phyloP scores from a whole-genome alignment of 2,113 vertebrate genomes.

The Notarius lentiginosus region DNA sequence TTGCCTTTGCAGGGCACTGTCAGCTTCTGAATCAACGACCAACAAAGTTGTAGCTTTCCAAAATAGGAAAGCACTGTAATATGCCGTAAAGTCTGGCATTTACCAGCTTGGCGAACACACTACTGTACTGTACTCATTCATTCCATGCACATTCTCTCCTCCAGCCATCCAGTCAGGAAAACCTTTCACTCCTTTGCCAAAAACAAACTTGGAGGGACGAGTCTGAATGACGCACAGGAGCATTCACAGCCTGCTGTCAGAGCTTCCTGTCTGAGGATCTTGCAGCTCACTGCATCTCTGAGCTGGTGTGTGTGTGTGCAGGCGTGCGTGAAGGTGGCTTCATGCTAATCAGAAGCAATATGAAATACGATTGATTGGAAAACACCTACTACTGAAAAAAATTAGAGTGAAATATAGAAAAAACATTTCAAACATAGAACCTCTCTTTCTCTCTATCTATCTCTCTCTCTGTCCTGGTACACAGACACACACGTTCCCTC shows the following conservation, averaged over 20 bases:
- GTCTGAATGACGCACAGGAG: slow-evolving; percentile 51
- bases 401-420: background rate
- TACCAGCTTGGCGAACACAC: slow-evolving; percentile 26
- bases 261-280: slow-evolving; percentile 50
- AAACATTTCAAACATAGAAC: background rate
- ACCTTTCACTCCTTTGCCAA: slow-evolving; percentile 52
- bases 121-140: slow-evolving; percentile 49
- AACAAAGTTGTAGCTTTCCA: slow-evolving; percentile 4
- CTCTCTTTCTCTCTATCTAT: background rate
- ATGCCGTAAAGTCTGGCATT: slow-evolving; percentile 9
- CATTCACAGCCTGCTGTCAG: slow-evolving; percentile 51
- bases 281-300: slow-evolving; percentile 26
- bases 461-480: background rate
- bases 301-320: background rate
- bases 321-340: background rate
- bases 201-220: slow-evolving; percentile 54
- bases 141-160: slow-evolving; percentile 40
- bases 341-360: background rate
- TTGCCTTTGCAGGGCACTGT: slow-evolving; percentile 52
- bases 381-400: background rate
- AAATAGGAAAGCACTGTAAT: slow-evolving; percentile 34
- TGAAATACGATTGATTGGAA: background rate
- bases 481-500: slow-evolving; percentile 41
- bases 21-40: slow-evolving; percentile 36
- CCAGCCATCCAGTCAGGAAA: slow-evolving; percentile 44